A percentile compares a stretch with the other conserved stretches of the same genome.
phyloP scores from a whole-genome alignment of 1,140 invertebrate genomes.

The Pemphigus obesinymphae region DNA sequence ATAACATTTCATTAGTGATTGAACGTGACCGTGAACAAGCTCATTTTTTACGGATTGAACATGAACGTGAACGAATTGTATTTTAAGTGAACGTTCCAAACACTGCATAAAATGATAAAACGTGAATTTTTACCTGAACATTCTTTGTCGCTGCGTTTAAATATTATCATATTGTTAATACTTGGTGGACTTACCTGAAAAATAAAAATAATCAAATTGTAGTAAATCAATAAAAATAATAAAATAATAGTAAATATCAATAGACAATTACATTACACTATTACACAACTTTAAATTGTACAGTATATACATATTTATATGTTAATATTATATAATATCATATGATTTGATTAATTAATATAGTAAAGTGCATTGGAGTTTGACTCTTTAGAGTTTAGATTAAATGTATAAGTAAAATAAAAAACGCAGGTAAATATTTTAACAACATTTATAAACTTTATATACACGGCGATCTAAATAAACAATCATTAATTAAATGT shows the following conservation, averaged over 20 bases:
- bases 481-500: no score
- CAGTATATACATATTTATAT: not conserved
- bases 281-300: not conserved
- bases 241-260: not conserved
- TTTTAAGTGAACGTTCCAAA: no score
- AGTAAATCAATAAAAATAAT: not conserved
- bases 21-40: no score
- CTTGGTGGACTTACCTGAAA: slow-evolving; percentile 7
- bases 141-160: not conserved
- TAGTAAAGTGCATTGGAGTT: not conserved
- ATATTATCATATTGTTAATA: not conserved
- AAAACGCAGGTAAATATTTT: not conserved
- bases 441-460: no score
- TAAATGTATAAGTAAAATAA: not conserved
- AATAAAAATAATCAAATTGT: not conserved
- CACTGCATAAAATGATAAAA: no score
- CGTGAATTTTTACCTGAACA: not conserved
- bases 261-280: not conserved
- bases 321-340: not conserved
- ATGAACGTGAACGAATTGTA: no score
- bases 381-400: not conserved
- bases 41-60: no score
- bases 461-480: no score
- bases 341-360: not conserved
- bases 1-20: no score